Evolutionary conservation across 2,888 invertebrate species (phyloP).

Genomic region (Carpatolechia fugitivella): DNA sequence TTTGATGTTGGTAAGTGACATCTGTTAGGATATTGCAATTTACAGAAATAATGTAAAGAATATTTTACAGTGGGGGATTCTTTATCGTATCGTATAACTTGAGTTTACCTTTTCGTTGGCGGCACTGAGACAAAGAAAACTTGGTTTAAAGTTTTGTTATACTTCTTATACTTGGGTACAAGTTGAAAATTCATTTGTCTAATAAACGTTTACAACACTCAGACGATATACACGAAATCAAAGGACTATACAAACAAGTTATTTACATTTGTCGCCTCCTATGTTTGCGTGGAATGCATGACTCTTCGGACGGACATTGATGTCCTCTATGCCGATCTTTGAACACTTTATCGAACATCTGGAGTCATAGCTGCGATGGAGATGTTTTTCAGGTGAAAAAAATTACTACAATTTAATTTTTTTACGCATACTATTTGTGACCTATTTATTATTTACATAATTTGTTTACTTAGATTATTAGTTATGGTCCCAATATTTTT

Average conservation of each 20-base stretch:
- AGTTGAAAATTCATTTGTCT: conserved; percentile 12
- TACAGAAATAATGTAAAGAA: neutral
- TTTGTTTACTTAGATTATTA: too few relatives aligned
- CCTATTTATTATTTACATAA: neutral
- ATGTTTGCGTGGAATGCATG: neutral
- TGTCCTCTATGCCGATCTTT: neutral
- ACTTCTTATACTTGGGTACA: conserved; percentile 12
- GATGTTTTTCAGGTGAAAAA: neutral
- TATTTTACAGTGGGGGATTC: neutral
- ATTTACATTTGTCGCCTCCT: conserved; percentile 29
- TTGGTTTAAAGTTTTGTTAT: conserved; percentile 7
- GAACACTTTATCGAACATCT: neutral
- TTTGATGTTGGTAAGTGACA: neutral
- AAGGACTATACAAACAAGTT: conserved; percentile 10
- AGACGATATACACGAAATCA: neutral
- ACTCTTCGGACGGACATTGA: neutral
- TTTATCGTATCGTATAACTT: neutral
- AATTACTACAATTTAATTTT: neutral
- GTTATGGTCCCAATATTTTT: too few relatives aligned
- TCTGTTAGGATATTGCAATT: neutral
- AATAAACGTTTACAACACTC: neutral
- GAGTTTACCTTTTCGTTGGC: neutral
- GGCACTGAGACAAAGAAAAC: conserved; percentile 3
- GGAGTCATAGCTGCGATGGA: neutral
- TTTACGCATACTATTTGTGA: neutral